Evolutionary conservation across 2,113 vertebrate species (phyloP), one percentile per base, ranked within the genome.

Genomic region (Pseudorectes ferrugineus): DNA sequence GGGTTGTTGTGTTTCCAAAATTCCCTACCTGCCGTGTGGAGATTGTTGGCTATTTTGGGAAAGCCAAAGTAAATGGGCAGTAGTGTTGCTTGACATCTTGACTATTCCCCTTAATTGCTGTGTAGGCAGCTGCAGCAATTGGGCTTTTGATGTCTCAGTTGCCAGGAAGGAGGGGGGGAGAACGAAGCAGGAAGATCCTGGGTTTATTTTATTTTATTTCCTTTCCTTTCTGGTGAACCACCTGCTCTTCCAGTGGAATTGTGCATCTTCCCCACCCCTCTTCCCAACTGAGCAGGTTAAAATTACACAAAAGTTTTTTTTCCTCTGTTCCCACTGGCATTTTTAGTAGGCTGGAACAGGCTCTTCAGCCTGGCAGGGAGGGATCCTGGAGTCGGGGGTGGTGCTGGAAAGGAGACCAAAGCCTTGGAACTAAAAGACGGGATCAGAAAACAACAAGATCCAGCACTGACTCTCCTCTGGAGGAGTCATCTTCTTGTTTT

Each of bases 71-170:
- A 90, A 83, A 92, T 68, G 94, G 96, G 67, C 94, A 95, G 46
- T 79, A 76, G 89, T 36, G 55, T 87, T 95, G 71, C 89, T 92
- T 92, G 92, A 90, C 78, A 91, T 94, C 84, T 87, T 83, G 92
- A 55, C 85, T 91, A 11, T 78, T 93, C 14, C 14, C 12, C 31
- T 91, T 92, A 95, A 89, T 95, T 89, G 87, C 91, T 92, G 73
- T 65, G 80, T 95, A 63, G 95, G 91, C 93, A 91, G 91, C 80
- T 75, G 76, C 83, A 88, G 95, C 81, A 73, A 16, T 54, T 88
- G 89, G 38, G 55, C 46, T 96, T 94, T 88, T 88, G 91, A 70
- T 92, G 61, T n/a, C 48, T 81, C 45, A n/a, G 66, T 74, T 89
- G 48, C 57, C 93, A 82, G 84, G 91, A 91, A 51, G 73, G 67